Percentiles rank a stretch among this genome's conserved stretches.
phyloP scores from a whole-genome alignment of 2,888 invertebrate species.

The Trissonchulus sp. region DNA sequence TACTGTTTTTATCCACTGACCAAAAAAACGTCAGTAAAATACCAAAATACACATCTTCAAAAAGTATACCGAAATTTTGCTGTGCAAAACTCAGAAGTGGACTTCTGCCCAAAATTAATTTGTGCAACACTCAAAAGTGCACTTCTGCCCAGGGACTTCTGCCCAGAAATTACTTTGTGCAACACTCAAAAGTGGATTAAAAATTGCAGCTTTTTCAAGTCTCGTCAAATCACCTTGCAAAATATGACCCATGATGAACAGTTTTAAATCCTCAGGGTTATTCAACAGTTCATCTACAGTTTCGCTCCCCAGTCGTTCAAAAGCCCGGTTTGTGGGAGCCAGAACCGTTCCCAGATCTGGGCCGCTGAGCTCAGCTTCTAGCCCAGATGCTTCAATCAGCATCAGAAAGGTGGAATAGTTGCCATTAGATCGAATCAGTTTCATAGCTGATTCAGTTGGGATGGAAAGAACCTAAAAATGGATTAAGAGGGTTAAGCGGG shows the following conservation, averaged over 20 bases:
- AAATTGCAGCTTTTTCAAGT: too few species aligned
- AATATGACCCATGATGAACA: neutral
- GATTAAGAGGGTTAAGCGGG: too few species aligned
- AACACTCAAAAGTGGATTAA: too few species aligned
- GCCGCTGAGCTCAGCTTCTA: neutral
- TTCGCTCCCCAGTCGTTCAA: neutral
- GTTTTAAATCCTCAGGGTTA: neutral
- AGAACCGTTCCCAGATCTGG: slow-evolving; percentile 5
- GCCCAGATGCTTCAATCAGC: neutral
- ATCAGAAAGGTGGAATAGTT: slow-evolving; percentile 7
- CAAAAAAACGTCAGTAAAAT: too few species aligned
- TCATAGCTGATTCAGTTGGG: neutral
- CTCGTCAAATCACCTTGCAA: slow-evolving; percentile 2
- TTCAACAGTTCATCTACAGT: neutral
- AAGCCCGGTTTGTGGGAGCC: slow-evolving; percentile 9
- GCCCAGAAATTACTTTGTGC: too few species aligned
- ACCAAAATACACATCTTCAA: too few species aligned
- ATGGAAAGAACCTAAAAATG: neutral
- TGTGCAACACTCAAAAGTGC: too few species aligned
- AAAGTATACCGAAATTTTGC: too few species aligned
- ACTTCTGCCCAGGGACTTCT: too few species aligned
- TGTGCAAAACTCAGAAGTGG: too few species aligned
- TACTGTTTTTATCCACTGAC: too few species aligned
- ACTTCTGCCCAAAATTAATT: too few species aligned
- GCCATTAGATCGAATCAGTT: neutral